Percentiles rank a stretch among this genome's conserved stretches.
These are phyloP conservation scores for Petroica traversi DNA, from an alignment of 2,113 vertebrate species.

Conservation along the genomic window DNA sequence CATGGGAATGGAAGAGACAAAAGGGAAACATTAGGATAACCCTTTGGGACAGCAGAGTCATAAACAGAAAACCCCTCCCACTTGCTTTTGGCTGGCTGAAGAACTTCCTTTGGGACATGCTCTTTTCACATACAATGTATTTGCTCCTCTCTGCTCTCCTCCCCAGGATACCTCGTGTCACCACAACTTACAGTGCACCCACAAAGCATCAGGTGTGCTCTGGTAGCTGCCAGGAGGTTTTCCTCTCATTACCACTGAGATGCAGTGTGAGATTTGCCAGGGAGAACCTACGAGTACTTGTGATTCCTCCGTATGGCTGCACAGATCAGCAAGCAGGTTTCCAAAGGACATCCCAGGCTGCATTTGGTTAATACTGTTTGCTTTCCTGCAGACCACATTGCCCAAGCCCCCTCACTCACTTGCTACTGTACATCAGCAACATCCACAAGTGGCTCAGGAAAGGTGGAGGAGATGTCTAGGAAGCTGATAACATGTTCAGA, in stretches of 20 bases:
- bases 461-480: slow-evolving; percentile 30
- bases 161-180: accelerated
- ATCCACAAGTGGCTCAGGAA: slow-evolving; percentile 26
- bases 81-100: not conserved
- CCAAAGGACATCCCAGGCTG: not conserved
- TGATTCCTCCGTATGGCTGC: not conserved
- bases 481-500: slow-evolving; percentile 44
- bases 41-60: not conserved
- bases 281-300: not conserved
- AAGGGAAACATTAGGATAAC: not conserved
- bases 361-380: not conserved
- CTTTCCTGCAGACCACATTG: not conserved
- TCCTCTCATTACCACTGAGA: not conserved
- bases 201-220: not conserved
- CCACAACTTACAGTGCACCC: not conserved
- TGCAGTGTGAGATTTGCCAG: not conserved
- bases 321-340: not conserved
- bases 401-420: not conserved
- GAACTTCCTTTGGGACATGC: not conserved
- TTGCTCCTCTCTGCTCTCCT: accelerated
- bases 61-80: not conserved
- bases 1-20: not conserved
- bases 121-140: not conserved
- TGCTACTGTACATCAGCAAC: not conserved
- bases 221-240: not conserved